Conservation (phyloP, 2,797 vertebrate genomes). For the Ambastaia sidthimunki region DNA sequence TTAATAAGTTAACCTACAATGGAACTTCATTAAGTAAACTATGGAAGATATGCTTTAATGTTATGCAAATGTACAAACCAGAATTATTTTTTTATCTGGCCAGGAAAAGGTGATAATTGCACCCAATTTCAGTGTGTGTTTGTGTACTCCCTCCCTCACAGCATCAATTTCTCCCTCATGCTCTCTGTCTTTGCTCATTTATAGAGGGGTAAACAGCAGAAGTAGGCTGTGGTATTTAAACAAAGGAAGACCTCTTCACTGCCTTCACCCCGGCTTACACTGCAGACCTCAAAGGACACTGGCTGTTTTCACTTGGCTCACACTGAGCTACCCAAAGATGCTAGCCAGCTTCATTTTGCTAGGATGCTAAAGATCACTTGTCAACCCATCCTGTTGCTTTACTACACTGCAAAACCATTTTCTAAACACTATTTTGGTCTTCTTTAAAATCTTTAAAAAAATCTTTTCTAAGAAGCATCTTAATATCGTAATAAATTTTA, state of each 20-base stretch:
- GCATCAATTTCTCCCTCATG: not conserved
- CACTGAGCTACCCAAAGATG: not conserved
- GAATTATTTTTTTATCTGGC: not conserved
- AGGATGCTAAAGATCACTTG: not conserved
- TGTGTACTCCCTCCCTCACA: not conserved
- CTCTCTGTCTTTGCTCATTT: constrained; percentile 35
- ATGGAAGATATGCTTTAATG: not conserved
- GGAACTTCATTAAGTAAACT: not conserved
- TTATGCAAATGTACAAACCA: not conserved
- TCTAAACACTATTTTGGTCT: not conserved
- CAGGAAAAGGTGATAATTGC: constrained; percentile 4
- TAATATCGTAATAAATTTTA: not conserved
- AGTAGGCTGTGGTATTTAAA: constrained; percentile 47
- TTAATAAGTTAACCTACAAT: no score
- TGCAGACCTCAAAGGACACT: not conserved
- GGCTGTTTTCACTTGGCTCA: not conserved
- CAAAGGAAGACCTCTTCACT: constrained; percentile 32
- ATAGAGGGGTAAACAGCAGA: constrained; percentile 30
- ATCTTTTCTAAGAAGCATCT: not conserved
- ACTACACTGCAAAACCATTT: not conserved
- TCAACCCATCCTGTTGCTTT: not conserved
- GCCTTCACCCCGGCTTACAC: constrained; percentile 1
- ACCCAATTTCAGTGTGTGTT: not conserved
- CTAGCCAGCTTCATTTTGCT: not conserved
- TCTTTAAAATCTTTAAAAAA: not conserved